Evolutionary conservation across 2,113 vertebrate genomes (phyloP).

Genomic region (Leptosomus discolor): DNA sequence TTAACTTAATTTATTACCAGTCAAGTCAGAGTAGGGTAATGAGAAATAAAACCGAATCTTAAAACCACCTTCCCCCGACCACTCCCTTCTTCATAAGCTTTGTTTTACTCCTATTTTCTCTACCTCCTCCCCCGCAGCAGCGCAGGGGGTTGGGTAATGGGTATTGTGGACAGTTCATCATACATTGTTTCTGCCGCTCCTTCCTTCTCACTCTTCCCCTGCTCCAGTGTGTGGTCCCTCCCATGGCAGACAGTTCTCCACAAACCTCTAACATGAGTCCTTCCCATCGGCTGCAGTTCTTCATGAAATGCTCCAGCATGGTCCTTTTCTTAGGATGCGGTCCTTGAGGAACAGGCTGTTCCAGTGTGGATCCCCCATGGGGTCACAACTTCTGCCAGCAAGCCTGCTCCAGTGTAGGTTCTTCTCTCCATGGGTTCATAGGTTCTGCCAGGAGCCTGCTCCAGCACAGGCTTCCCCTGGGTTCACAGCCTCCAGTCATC

Average conservation of each 20-base stretch:
- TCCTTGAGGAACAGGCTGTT: background rate
- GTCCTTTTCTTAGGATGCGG: rapidly evolving
- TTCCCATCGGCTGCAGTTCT: too few species aligned
- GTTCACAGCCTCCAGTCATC: rapidly evolving
- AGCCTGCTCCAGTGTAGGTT: background rate
- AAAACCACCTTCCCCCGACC: background rate
- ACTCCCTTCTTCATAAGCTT: too few species aligned
- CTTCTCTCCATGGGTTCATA: background rate
- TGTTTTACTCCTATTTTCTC: background rate
- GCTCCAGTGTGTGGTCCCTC: background rate
- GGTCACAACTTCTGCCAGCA: background rate
- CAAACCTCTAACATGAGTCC: rapidly evolving
- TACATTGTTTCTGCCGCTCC: rapidly evolving
- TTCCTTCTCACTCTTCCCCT: background rate
- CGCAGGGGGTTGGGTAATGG: rapidly evolving
- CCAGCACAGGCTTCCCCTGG: rapidly evolving
- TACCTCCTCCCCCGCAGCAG: rapidly evolving
- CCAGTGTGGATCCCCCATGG: rapidly evolving
- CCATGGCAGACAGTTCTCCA: background rate
- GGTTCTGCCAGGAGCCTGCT: background rate
- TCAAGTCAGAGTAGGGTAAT: background rate
- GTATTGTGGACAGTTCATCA: rapidly evolving
- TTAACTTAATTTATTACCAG: background rate
- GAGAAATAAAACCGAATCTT: background rate
- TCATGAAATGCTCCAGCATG: rapidly evolving